Evolutionary conservation across 2,113 vertebrate species (phyloP).

Genomic region (Lagopus muta): DNA sequence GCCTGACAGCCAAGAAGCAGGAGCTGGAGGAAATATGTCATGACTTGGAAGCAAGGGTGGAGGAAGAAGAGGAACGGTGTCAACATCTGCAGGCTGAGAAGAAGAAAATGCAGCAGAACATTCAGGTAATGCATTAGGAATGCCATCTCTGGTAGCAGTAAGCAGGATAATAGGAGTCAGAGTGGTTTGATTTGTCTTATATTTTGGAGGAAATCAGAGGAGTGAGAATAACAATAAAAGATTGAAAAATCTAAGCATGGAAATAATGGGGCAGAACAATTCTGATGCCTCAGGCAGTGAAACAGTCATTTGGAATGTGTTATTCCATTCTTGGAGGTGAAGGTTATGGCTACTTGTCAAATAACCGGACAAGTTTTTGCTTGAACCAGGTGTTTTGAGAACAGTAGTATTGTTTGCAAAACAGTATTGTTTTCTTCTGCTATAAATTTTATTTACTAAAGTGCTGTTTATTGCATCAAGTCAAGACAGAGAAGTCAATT

Average conservation of each 20-base stretch:
- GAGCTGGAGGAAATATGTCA: constrained; percentile 98
- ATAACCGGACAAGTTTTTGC: not conserved
- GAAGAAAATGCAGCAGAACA: constrained; percentile 99
- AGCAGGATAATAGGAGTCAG: not conserved
- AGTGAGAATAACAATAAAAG: not conserved
- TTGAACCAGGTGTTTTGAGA: not conserved
- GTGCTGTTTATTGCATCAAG: not conserved
- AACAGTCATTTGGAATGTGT: not conserved
- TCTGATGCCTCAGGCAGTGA: not conserved
- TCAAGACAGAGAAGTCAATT: not conserved
- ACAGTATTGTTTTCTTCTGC: not conserved
- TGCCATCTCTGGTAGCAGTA: not conserved
- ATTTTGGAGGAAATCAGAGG: not conserved
- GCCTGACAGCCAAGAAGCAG: constrained; percentile 94
- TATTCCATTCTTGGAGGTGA: not conserved
- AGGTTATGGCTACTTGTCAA: not conserved
- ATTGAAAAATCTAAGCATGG: not conserved
- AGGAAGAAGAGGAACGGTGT: constrained; percentile 95
- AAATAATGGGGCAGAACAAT: not conserved
- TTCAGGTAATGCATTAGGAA: constrained; percentile 77
- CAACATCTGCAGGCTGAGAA: constrained; percentile 88
- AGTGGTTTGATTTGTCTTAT: not conserved
- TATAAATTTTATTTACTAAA: not conserved
- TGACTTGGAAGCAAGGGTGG: constrained; percentile 94
- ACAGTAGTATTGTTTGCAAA: not conserved